Evolutionary conservation across 2,113 vertebrate species (phyloP), one percentile per base, ranked within the genome.

Genomic region (Centropus bengalensis): DNA sequence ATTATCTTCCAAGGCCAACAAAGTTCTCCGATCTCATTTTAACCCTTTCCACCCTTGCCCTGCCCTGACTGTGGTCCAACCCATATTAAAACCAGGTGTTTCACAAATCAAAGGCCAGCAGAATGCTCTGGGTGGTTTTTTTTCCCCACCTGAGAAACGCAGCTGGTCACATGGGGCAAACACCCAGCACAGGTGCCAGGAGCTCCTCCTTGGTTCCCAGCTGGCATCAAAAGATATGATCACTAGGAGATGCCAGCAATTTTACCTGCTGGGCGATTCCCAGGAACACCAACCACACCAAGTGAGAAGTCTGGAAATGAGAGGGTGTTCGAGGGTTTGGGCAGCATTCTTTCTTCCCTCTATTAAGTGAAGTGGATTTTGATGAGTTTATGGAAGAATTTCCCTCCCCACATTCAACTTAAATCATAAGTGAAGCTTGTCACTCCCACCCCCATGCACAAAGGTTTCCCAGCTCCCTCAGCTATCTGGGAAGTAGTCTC

Each of bases 351-450:
- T 86, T 88, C 79, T 40, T 49, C 82, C 56, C 52, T 63, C 8
- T 52, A 26, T 63, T 80, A 88, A 93, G n/a, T 75, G 85, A 95
- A 91, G 89, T 91, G 76, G 79, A 94, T 90, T 93, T 94, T 89
- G 80, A 87, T 81, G 73, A 88, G 49, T 54, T 32, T 82, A 30
- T 23, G 77, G 76, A 91, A 77, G 69, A 92, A 82, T n/a, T 67
- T 77, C 63, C 40, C 85, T 70, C 52, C n/a, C 51, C 58, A 1
- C 70, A 66, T 70, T 80, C 79, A 88, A 82, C 84, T 27, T 86
- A 83, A 95, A 71, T 36, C 4, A 0, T 74, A 83, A 81, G 18
- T 28, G 52, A 83, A 89, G 73, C 52, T 52, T 56, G 47, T 70
- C 60, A 83, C 60, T 71, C 82, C 68, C 4, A 3, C 62, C 38